A percentile compares a stretch with the other conserved stretches of the same genome.
Conservation (phyloP, 2,113 vertebrate species). For the Setophaga petechia region DNA sequence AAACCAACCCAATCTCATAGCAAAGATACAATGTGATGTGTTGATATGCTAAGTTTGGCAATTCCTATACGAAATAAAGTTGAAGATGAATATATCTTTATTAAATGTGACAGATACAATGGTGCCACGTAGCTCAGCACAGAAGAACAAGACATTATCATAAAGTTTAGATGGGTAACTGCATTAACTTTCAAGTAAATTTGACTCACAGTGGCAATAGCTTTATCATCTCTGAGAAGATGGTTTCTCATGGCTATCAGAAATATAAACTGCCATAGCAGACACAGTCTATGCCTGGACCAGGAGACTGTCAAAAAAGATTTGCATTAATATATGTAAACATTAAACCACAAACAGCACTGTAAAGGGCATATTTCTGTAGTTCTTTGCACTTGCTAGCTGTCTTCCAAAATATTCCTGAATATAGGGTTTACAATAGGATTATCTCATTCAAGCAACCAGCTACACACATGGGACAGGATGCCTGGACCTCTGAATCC, state of each 20-base stretch:
- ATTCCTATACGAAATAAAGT: not conserved
- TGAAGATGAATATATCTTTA: not conserved
- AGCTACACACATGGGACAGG: not conserved
- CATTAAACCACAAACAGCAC: not conserved
- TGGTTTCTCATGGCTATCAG: not conserved
- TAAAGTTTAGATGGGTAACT: not conserved
- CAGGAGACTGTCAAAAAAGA: not conserved
- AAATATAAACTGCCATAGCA: not conserved
- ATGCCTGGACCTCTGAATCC: not conserved
- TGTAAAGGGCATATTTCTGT: not conserved
- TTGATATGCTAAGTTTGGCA: not conserved
- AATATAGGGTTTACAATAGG: not conserved
- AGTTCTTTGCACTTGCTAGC: not conserved
- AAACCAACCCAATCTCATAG: not conserved
- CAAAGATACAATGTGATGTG: not conserved
- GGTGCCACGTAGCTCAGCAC: not conserved
- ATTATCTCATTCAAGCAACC: not conserved
- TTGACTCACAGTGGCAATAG: not conserved
- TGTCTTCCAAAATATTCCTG: not conserved
- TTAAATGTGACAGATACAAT: not conserved
- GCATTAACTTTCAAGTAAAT: not conserved
- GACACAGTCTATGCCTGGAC: not conserved
- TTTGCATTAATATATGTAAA: not conserved
- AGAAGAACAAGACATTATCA: slow-evolving; percentile 1
- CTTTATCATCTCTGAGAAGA: not conserved